phyloP scores from a whole-genome alignment of 1,140 invertebrate species.

The Listronotus oregonensis region DNA sequence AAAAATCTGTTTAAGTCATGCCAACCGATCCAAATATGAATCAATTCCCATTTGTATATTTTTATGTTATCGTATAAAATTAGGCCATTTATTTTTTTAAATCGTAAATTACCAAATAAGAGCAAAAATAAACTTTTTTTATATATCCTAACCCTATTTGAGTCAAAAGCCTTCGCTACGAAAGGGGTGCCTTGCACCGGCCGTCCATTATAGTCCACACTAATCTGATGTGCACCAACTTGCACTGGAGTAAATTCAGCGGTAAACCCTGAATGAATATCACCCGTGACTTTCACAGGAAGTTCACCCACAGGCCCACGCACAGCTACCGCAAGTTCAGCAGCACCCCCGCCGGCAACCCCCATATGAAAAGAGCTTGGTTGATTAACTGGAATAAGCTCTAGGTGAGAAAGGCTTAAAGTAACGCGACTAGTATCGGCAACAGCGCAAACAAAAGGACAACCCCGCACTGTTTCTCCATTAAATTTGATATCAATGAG shows the following conservation, averaged over 20 bases:
- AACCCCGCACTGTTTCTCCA: conserved; percentile 90
- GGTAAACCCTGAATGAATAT: conserved; percentile 82
- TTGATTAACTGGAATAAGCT: conserved; percentile 87
- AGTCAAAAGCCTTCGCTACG: conserved; percentile 91
- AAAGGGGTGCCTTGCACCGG: conserved; percentile 89
- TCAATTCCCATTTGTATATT: too few relatives aligned
- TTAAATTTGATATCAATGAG: conserved; percentile 99
- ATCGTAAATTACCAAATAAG: too few relatives aligned
- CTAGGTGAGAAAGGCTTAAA: conserved; percentile 77
- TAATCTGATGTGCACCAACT: conserved; percentile 87
- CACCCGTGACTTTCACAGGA: conserved; percentile 88
- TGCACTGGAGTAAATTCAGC: conserved; percentile 89
- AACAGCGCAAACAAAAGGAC: conserved; percentile 85
- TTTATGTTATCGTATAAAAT: too few relatives aligned
- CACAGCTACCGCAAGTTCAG: conserved; percentile 87
- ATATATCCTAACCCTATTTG: conserved; percentile 59
- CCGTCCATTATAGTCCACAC: conserved; percentile 83
- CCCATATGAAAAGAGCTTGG: conserved; percentile 87
- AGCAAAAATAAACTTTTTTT: too few relatives aligned
- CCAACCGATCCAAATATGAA: too few relatives aligned
- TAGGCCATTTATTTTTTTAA: too few relatives aligned
- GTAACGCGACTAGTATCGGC: conserved; percentile 80
- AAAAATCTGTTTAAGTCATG: too few relatives aligned
- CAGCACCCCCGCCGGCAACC: conserved; percentile 82
- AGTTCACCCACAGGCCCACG: conserved; percentile 78